Base-by-base conservation (phyloP, 2,113 vertebrate species). In the Channa argus region DNA sequence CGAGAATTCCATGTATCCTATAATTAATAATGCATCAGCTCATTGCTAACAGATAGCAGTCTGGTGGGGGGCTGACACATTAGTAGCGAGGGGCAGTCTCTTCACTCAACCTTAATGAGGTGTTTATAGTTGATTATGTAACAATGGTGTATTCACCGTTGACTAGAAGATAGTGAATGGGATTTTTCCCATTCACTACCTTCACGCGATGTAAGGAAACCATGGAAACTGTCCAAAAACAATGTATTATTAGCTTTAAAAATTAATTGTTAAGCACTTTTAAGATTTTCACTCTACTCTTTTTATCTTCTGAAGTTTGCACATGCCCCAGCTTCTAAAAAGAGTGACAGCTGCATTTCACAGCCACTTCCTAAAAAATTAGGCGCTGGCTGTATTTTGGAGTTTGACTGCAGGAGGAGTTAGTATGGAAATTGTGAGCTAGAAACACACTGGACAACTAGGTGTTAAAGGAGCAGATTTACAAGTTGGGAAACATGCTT, bases 1-100 rank as follows among this genome's bases (percentile, higher is more conserved):
- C 78, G 93, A 92, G 89, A 88, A 71, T 85, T 88, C 72, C 78
- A 68, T 86, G 86, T 93, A 88, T 94, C 92, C 90, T 89, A 88
- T 92, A 90, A 93, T 94, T 91, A 93, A 93, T 92, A 93, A 94
- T 93, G 93, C 85, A 94, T 91, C 77, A 63, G 77, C 84, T 88
- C 77, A 81, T 93, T 77, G 84, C 83, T 71, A 92, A 88, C 85
- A 82, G 90, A 93, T 82, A 90, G 80, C 71, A 80, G 87, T 84
- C 82, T 83, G 83, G 50, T 63, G 70, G 67, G 75, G 76, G 74
- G 85, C 71, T 70, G 83, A 88, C 79, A 88, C 77, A 63, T 80
- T 80, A 88, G 75, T 70, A 74, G 71, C 81, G 68, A 45, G 53
- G 68, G 53, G 37, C 54, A 91, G 77, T 90, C 80, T 84, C 70